Percentiles rank a stretch among this genome's conserved stretches.
Conservation (phyloP, 2,888 invertebrate species). For the Beris morrisii region DNA sequence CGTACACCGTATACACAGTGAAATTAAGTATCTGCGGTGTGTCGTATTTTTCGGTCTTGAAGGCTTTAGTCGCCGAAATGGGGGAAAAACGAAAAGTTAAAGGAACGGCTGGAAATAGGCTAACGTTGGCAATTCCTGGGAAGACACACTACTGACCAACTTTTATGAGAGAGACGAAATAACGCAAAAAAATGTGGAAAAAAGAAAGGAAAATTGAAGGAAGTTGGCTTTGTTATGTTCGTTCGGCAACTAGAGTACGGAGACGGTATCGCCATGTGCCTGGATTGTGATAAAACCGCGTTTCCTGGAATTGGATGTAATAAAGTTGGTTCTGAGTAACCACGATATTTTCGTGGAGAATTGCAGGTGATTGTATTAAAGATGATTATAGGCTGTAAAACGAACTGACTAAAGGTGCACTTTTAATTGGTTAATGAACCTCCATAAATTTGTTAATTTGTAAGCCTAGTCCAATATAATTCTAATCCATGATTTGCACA, state of each 20-base stretch:
- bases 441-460: too few relatives aligned
- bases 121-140: constrained; percentile 27
- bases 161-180: constrained; percentile 24
- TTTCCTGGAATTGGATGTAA: constrained; percentile 25
- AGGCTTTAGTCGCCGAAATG: not conserved
- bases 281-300: constrained; percentile 23
- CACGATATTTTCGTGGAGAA: constrained; percentile 19
- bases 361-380: constrained; percentile 22
- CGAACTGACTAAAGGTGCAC: too few relatives aligned
- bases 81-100: constrained; percentile 6
- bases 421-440: too few relatives aligned
- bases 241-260: too few relatives aligned
- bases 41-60: constrained; percentile 27
- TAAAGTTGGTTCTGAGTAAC: constrained; percentile 24
- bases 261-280: constrained; percentile 17
- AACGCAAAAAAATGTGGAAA: constrained; percentile 8
- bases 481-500: too few relatives aligned
- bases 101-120: constrained; percentile 26
- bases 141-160: constrained; percentile 32
- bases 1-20: not conserved
- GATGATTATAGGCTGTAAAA: too few relatives aligned
- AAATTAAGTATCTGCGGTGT: constrained; percentile 27
- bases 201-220: constrained; percentile 19
- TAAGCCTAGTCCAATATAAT: too few relatives aligned
- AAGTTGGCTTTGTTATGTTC: constrained; percentile 8